Evolutionary conservation across 2,888 invertebrate genomes (phyloP).

Genomic region (Drosophila austrosaltans): DNA sequence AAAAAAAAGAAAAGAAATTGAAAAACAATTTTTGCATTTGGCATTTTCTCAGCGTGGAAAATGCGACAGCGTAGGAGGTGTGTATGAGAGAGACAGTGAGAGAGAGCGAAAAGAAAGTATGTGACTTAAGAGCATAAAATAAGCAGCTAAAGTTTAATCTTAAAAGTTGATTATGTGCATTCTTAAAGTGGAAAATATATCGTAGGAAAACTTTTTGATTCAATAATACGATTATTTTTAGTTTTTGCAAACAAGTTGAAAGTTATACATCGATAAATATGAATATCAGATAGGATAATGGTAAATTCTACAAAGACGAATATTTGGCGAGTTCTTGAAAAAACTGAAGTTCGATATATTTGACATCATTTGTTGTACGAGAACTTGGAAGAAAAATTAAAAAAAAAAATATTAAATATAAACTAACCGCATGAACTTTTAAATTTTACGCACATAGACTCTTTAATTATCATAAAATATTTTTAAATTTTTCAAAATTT

Average conservation of each 20-base stretch:
- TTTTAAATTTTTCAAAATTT: too few relatives aligned
- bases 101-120: not conserved
- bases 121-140: slow-evolving; percentile 37
- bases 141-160: slow-evolving; percentile 64
- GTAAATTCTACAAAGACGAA: too few relatives aligned
- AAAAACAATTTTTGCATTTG: slow-evolving; percentile 70
- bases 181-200: slow-evolving; percentile 36
- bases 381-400: too few relatives aligned
- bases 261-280: not conserved
- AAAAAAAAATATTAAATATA: too few relatives aligned
- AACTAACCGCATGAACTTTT: too few relatives aligned
- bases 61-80: not conserved
- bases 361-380: too few relatives aligned
- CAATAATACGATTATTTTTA: not conserved
- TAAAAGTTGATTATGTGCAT: slow-evolving; percentile 54
- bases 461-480: too few relatives aligned
- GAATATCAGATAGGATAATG: not conserved
- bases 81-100: not conserved
- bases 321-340: too few relatives aligned
- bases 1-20: slow-evolving; percentile 61
- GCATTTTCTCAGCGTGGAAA: slow-evolving; percentile 57
- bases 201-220: not conserved
- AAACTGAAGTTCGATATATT: not conserved
- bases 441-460: too few relatives aligned
- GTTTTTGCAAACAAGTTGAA: not conserved